Base-by-base conservation (phyloP, 1,140 invertebrate species). In the Trachelipus rathkii region DNA sequence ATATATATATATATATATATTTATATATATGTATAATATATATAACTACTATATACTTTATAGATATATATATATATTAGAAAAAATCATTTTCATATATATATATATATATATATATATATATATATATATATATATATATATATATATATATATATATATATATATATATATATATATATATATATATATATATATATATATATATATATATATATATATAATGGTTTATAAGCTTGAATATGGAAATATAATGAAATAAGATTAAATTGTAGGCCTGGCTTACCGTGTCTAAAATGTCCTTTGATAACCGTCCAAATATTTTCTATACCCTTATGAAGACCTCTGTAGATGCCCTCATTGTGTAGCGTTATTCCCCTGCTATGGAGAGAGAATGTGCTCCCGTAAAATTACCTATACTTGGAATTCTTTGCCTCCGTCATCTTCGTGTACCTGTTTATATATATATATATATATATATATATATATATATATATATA, bases 61-160 rank as follows among this genome's bases (percentile, higher is more conserved):
- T 60, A 13, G 2, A 60, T 33, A 60, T 60, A 60, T 60, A 60
- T 60, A 19, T 60, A 60, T 60, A 60, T 13, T n/a, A n/a, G n/a
- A n/a, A n/a, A n/a, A n/a, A n/a, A n/a, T n/a, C n/a, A n/a, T n/a
- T n/a, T n/a, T n/a, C n/a, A 19, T 60, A 60, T 60, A 60, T 60
- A 60, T 60, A 60, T 60, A 60, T 60, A 13, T 60, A 60, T 33
- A 60, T 60, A 60, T 60, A 60, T 60, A 19, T 60, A 60, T 60
- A 60, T 13, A 19, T 60, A 60, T 60, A 60, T 60, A 60, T 60
- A 60, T 60, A 60, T 60, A 13, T 60, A 60, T 33, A 60, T 60
- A 60, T 60, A 60, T 60, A 19, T 60, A 60, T 60, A 60, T 13
- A 19, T 60, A 60, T 60, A 60, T 60, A 60, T 60, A 60, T 60